Evolutionary conservation across 2,888 invertebrate species (phyloP).

Genomic region (Dermolepida albohirtum): DNA sequence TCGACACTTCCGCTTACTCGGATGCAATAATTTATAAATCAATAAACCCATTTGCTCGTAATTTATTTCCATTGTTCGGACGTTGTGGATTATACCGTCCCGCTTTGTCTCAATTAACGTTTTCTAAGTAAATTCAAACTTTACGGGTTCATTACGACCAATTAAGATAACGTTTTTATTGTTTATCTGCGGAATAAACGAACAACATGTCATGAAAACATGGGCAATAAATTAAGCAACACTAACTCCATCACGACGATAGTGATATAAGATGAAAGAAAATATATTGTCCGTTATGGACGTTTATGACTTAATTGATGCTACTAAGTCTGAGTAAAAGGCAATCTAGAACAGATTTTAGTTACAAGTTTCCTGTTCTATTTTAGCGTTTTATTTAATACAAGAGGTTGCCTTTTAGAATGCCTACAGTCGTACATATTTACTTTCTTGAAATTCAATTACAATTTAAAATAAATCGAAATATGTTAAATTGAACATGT

Average conservation of each 20-base stretch:
- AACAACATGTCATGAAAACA: background rate
- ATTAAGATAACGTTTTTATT: slow-evolving; percentile 28
- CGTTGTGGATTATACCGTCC: slow-evolving; percentile 2
- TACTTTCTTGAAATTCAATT: no score
- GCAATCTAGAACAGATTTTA: no score
- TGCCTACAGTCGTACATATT: no score
- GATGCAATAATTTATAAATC: slow-evolving; percentile 31
- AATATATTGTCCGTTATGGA: no score
- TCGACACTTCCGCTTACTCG: slow-evolving; percentile 21
- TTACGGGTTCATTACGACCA: slow-evolving; percentile 11
- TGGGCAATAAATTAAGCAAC: background rate
- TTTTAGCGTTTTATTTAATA: no score
- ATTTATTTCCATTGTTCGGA: slow-evolving; percentile 27
- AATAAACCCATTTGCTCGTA: slow-evolving; percentile 14
- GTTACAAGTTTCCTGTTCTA: no score
- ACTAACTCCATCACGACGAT: background rate
- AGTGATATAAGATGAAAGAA: no score
- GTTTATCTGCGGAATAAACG: background rate
- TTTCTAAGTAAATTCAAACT: background rate
- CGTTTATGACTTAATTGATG: no score
- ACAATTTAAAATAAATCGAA: no score
- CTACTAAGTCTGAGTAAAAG: no score
- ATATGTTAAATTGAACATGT: no score
- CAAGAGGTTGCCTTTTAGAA: no score
- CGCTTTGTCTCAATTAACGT: slow-evolving; percentile 11